Evolutionary conservation across 2,888 invertebrate genomes (phyloP), one percentile per base, ranked within the genome.

Genomic region (Macropis europaea): DNA sequence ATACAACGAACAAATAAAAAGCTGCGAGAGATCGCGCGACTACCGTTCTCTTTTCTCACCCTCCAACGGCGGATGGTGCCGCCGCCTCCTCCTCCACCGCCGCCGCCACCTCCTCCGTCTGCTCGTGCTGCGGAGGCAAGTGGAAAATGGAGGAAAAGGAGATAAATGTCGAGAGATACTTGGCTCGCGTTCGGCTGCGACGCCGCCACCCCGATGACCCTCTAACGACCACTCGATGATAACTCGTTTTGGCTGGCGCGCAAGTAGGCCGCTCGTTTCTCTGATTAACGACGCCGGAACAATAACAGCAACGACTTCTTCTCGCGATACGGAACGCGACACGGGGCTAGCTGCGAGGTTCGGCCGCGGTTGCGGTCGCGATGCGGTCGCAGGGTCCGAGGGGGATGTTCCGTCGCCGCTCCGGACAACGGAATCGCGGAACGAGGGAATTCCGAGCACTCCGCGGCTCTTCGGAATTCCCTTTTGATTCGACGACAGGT

Each of bases 201-300:
- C 42, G 30, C 53, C 48, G 43, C 59, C 62, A 70, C 74, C 69
- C 76, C 82, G 84, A 85, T 82, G 82, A 76, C 68, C 73, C 76
- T 74, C 79, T 86, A 85, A 86, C 84, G 84, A 86, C 79, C 69
- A 80, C 79, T 79, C 81, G 82, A 86, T 85, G 83, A 77, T 83
- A 83, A 84, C 82, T 84, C 73, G 75, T 68, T 77, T 77, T 59
- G 52, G 66, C 64, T 28, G 42, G 4, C 19, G 17, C 36, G 71
- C 66, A 71, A 74, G 26, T 57, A 42, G 63, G 57, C 54, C 45
- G 45, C 22, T 61, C 61, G 74, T 61, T 71, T 26, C 63, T 34
- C 22, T 24, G 62, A 74, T 40, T 45, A 66, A 74, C 45, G 60
- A 64, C 73, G 11, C 42, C 22, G 36, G 26, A 22, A 34, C 45